Evolutionary conservation across 1,140 invertebrate genomes (phyloP).

Genomic region (Drosophila triauraria): DNA sequence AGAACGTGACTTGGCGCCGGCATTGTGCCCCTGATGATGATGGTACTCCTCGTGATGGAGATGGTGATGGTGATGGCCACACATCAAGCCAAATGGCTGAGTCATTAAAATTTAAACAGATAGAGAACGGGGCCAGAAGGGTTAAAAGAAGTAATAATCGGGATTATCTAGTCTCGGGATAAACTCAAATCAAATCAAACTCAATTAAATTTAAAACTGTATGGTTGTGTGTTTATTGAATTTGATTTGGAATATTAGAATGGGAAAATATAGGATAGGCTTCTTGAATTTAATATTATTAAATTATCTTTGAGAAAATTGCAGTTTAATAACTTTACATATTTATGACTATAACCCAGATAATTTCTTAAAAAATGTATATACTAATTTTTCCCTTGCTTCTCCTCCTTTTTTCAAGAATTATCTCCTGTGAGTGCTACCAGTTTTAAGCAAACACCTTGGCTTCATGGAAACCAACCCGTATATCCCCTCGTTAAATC

Average conservation of each 20-base stretch:
- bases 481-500: neutral
- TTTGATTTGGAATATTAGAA: no score
- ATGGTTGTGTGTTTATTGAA: neutral
- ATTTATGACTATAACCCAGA: no score
- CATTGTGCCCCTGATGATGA: constrained; percentile 26
- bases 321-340: no score
- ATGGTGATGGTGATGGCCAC: constrained; percentile 47
- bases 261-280: no score
- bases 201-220: constrained; percentile 1
- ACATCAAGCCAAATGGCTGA: constrained; percentile 52
- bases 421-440: no score
- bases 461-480: neutral
- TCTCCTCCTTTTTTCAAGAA: no score
- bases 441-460: neutral
- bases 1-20: constrained; percentile 57
- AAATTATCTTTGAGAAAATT: no score
- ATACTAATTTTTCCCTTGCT: no score
- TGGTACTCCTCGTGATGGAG: constrained; percentile 34
- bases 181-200: neutral
- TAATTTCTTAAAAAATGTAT: no score
- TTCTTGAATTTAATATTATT: no score
- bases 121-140: constrained; percentile 23
- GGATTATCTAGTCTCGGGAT: neutral
- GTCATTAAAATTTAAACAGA: constrained; percentile 63
- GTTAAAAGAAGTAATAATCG: neutral